phyloP scores from a whole-genome alignment of 2,797 vertebrate species.

The Helarctos malayanus region DNA sequence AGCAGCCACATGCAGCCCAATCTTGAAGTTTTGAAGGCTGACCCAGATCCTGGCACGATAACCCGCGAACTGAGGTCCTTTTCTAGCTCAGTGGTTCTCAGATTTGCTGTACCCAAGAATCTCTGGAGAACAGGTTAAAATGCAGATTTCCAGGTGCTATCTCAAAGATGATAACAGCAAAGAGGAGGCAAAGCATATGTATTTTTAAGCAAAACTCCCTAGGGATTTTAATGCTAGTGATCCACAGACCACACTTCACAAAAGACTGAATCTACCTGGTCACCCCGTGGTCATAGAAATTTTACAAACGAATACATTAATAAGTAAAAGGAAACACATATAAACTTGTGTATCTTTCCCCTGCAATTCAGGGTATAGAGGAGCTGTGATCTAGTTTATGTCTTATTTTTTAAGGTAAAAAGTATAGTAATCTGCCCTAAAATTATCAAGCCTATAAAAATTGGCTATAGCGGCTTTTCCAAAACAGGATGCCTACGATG shows the following conservation, averaged over 20 bases:
- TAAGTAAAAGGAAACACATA: neutral
- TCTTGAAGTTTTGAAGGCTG: neutral
- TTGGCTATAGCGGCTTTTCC: neutral
- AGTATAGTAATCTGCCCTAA: neutral
- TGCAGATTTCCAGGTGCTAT: neutral
- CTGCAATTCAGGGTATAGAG: neutral
- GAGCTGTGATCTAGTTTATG: neutral
- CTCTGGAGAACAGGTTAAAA: neutral
- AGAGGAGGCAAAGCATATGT: neutral
- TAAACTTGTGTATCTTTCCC: neutral
- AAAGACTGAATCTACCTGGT: neutral
- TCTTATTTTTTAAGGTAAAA: slow-evolving; percentile 60
- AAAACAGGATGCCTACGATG: slow-evolving; percentile 65
- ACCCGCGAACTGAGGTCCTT: neutral
- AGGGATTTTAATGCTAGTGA: neutral
- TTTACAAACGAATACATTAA: neutral
- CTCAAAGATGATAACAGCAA: neutral
- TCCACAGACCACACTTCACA: neutral
- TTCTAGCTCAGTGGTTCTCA: neutral
- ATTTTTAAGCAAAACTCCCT: slow-evolving; percentile 28
- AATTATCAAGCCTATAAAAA: slow-evolving; percentile 53
- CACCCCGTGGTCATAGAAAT: neutral
- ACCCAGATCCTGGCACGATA: neutral
- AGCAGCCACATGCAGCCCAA: neutral
- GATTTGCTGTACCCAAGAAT: neutral